phyloP scores from a whole-genome alignment of 2,113 vertebrate species.

The Ictalurus furcatus region DNA sequence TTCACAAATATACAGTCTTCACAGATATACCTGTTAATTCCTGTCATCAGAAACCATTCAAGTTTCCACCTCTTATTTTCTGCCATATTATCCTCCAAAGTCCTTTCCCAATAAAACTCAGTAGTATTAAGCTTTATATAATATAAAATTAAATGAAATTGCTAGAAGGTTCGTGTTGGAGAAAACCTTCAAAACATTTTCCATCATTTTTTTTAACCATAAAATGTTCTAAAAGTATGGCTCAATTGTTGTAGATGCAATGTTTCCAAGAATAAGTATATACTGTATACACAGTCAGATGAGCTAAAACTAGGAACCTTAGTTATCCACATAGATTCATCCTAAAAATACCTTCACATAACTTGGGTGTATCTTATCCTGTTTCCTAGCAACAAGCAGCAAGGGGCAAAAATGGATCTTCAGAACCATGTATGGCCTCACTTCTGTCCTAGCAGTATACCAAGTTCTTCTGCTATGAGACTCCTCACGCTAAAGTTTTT shows the following conservation, averaged over 20 bases:
- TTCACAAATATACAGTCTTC: conserved; percentile 2
- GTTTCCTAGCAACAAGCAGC: conserved; percentile 47
- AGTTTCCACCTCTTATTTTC: background rate
- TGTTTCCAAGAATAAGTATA: conserved; percentile 47
- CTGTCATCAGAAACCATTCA: background rate
- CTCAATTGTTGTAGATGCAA: conserved; percentile 56
- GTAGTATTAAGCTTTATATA: background rate
- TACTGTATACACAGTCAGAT: conserved; percentile 51
- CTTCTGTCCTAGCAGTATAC: conserved; percentile 9
- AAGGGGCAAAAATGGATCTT: conserved; percentile 37
- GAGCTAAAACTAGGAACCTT: conserved; percentile 54
- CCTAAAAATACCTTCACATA: conserved; percentile 33
- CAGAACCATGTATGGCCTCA: conserved; percentile 30
- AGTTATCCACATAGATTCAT: conserved; percentile 33
- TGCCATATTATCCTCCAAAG: background rate
- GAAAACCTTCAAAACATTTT: conserved; percentile 19
- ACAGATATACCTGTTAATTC: background rate
- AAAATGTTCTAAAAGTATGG: conserved; percentile 61
- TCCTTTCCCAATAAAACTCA: background rate
- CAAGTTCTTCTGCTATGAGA: conserved; percentile 2
- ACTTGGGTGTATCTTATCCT: conserved; percentile 27
- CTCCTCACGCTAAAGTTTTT: conserved; percentile 4
- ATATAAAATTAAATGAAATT: background rate
- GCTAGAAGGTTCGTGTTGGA: conserved; percentile 10
- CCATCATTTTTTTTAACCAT: conserved; percentile 53